These are phyloP conservation scores for Leptodactylus fuscus DNA, from an alignment of 2,113 vertebrate species.

Conservation along the genomic window DNA sequence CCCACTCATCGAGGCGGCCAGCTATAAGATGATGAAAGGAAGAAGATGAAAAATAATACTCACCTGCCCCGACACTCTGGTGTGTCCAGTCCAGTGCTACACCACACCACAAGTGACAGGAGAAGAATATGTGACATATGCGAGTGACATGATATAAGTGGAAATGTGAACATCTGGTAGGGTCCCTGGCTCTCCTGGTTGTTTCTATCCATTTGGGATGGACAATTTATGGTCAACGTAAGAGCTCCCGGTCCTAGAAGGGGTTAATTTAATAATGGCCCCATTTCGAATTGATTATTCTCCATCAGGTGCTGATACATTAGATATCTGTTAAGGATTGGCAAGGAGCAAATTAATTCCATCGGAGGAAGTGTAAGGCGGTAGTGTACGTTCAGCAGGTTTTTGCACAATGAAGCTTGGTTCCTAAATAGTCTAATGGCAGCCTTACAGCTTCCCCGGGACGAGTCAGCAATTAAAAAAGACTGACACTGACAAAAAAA, in stretches of 20 bases:
- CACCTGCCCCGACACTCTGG: too few species aligned
- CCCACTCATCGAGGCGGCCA: too few species aligned
- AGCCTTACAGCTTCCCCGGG: background rate
- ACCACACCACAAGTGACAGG: too few species aligned
- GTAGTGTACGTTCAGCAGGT: constrained; percentile 39
- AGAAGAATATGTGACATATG: too few species aligned
- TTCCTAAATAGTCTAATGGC: constrained; percentile 35
- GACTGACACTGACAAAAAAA: constrained; percentile 39
- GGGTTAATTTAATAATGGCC: background rate
- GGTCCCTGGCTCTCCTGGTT: too few species aligned
- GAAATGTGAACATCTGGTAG: too few species aligned
- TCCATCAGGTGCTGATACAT: background rate
- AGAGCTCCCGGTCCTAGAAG: background rate
- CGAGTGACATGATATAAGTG: too few species aligned
- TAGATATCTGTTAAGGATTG: background rate
- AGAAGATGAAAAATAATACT: too few species aligned
- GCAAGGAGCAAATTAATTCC: constrained; percentile 16
- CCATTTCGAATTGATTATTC: background rate
- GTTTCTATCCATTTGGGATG: too few species aligned
- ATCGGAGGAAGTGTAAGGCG: constrained; percentile 21
- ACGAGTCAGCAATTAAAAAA: constrained; percentile 43
- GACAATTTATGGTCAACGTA: too few species aligned
- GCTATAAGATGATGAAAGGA: too few species aligned
- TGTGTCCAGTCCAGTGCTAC: too few species aligned
- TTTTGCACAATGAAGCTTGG: constrained; percentile 6